Evolutionary conservation across 1,140 invertebrate species (phyloP).

Genomic region (Cecropterus lyciades): DNA sequence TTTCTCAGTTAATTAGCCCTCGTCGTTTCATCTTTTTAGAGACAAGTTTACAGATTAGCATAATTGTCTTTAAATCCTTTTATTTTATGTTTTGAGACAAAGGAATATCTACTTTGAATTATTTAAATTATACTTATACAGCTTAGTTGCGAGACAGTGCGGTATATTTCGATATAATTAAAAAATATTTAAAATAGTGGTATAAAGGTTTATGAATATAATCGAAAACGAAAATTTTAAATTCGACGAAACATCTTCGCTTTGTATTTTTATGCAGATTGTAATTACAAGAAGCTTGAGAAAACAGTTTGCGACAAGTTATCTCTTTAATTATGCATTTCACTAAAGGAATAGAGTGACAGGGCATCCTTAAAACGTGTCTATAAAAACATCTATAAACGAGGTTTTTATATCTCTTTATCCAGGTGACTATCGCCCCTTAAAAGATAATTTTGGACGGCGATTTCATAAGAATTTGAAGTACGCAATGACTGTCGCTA

Average conservation of each 20-base stretch:
- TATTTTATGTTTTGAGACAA: not conserved
- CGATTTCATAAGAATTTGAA: no score
- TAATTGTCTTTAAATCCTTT: not conserved
- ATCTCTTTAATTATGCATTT: slow-evolving; percentile 27
- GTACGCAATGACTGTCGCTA: no score
- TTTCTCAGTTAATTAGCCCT: not conserved
- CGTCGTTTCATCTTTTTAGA: not conserved
- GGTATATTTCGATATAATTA: no score
- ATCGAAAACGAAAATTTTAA: no score
- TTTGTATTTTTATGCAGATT: not conserved
- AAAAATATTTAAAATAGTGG: no score
- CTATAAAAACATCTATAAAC: no score
- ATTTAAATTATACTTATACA: not conserved
- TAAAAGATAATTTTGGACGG: no score
- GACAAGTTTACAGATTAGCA: slow-evolving; percentile 1
- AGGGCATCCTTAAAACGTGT: not conserved
- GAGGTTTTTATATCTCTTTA: no score
- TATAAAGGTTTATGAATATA: no score
- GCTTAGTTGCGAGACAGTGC: no score
- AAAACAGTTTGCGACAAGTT: slow-evolving; percentile 23
- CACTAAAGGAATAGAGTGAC: slow-evolving; percentile 20
- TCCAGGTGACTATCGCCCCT: no score
- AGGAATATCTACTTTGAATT: not conserved
- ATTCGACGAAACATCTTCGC: no score
- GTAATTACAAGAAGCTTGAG: not conserved